Percentiles rank a stretch among this genome's conserved stretches.
phyloP scores from a whole-genome alignment of 2,113 vertebrate species.

The Heterochromis multidens region DNA sequence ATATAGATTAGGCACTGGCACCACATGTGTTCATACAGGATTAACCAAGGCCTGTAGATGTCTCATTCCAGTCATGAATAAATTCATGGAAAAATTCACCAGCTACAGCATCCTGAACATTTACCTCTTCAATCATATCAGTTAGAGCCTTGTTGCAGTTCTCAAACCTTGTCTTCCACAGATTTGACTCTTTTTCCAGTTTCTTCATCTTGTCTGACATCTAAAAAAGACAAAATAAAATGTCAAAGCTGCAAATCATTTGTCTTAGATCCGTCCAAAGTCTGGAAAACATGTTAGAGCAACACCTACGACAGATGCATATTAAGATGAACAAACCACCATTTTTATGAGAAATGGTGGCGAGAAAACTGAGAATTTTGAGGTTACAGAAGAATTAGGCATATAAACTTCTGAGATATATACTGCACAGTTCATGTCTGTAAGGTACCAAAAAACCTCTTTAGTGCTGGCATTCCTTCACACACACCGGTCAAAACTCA shows the following conservation, averaged over 20 bases:
- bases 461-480: too few species aligned
- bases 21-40: background rate
- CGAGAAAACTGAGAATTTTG: too few species aligned
- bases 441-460: too few species aligned
- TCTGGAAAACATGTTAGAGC: background rate
- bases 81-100: background rate
- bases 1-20: background rate
- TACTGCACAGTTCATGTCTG: too few species aligned
- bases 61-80: background rate
- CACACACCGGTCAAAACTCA: slow-evolving; percentile 60
- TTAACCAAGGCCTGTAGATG: background rate
- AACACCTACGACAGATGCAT: too few species aligned
- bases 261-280: background rate
- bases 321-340: too few species aligned
- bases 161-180: slow-evolving; percentile 94
- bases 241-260: background rate
- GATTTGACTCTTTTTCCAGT: slow-evolving; percentile 89
- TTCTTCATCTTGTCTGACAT: slow-evolving; percentile 97
- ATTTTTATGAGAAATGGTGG: too few species aligned
- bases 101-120: background rate
- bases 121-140: slow-evolving; percentile 94
- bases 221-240: slow-evolving; percentile 56
- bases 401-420: too few species aligned
- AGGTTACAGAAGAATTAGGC: too few species aligned
- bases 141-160: slow-evolving; percentile 92